phyloP scores from a whole-genome alignment of 2,113 vertebrate species.

The Clarias macrocephalus region DNA sequence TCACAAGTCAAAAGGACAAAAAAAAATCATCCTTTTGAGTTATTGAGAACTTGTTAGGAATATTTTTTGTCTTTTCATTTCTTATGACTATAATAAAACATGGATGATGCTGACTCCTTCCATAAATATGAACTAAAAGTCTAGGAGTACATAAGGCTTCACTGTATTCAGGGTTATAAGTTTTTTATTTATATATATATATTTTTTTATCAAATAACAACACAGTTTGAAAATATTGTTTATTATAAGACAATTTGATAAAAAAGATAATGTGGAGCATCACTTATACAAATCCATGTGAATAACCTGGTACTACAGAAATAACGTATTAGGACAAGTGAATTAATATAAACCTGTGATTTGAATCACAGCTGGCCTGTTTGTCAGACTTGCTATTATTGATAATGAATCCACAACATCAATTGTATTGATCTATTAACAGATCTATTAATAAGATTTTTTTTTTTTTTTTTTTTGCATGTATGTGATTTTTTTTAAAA shows the following conservation, averaged over 20 bases:
- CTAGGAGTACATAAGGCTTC: not conserved
- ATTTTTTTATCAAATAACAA: too few species aligned
- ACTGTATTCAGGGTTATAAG: too few species aligned
- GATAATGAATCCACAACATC: not conserved
- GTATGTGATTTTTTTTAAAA: not conserved
- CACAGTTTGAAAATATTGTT: not conserved
- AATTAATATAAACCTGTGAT: not conserved
- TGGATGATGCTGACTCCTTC: not conserved
- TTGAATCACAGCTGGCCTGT: not conserved
- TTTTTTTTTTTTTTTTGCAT: not conserved
- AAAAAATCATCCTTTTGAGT: not conserved
- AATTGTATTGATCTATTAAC: too few species aligned
- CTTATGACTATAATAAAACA: too few species aligned
- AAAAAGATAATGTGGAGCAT: not conserved
- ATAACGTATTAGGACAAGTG: too few species aligned
- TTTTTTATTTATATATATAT: too few species aligned
- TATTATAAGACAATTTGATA: not conserved
- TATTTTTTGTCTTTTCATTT: not conserved
- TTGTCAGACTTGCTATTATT: not conserved
- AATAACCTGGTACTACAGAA: too few species aligned
- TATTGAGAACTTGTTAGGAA: not conserved
- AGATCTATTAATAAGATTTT: too few species aligned
- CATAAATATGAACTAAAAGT: too few species aligned
- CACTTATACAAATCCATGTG: too few species aligned
- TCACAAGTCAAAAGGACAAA: not conserved